phyloP scores from a whole-genome alignment of 2,888 invertebrate genomes.

The Dromius quadrimaculatus region DNA sequence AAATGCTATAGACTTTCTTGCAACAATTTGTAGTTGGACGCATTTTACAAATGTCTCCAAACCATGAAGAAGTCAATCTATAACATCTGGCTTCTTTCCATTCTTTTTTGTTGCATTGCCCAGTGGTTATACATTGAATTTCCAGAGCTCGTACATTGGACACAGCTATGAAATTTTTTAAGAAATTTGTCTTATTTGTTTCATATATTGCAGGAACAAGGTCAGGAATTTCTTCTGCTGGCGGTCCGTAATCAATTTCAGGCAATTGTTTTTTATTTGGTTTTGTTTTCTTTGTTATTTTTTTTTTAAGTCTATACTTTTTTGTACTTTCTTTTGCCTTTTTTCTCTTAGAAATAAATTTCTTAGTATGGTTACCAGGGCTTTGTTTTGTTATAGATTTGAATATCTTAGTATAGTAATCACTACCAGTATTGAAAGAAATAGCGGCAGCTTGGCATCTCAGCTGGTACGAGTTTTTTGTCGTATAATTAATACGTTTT shows the following conservation, averaged over 20 bases:
- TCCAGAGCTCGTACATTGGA: neutral
- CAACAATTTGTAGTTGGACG: neutral
- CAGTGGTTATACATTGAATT: neutral
- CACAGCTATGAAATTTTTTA: neutral
- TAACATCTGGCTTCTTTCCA: constrained; percentile 1
- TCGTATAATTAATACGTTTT: neutral
- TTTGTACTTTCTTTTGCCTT: neutral
- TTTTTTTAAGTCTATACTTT: neutral
- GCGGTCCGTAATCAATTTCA: neutral
- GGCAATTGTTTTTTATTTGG: neutral
- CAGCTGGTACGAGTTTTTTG: neutral
- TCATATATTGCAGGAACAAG: neutral
- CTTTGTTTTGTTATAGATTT: neutral
- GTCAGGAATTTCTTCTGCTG: neutral
- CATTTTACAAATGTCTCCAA: constrained; percentile 3
- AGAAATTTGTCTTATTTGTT: neutral
- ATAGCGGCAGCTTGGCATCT: neutral
- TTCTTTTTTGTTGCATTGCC: constrained; percentile 12
- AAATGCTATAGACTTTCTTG: constrained; percentile 5
- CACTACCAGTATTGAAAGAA: neutral
- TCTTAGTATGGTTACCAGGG: neutral
- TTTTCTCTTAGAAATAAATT: neutral
- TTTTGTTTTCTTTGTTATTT: neutral
- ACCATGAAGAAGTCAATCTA: neutral
- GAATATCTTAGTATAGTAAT: neutral